Base-by-base conservation (phyloP, 1,140 invertebrate genomes). In the Temnothorax nylanderi region DNA sequence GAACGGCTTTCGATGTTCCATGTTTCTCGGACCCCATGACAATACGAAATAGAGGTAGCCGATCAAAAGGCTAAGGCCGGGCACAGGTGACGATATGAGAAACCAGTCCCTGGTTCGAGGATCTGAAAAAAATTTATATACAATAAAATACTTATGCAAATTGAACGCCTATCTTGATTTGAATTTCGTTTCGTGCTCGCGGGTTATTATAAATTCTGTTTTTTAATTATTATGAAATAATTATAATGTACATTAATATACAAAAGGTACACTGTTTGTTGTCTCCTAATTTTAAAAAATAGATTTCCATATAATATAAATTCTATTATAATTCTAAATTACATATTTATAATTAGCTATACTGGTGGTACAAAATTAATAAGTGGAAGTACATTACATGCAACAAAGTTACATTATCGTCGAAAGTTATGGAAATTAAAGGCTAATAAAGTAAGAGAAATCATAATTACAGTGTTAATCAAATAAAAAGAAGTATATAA, bases 71-170 rank as follows among this genome's bases (percentile, higher is more conserved):
- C 96, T 96, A 4, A 97, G 91, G 0, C 98, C 97, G 0, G 98
- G 98, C 26, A 97, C 94, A 0, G 98, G 98, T 4, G 97, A 97
- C 32, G 96, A 96, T 94, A 99, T 98, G 16, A 99, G 94, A 86
- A 98, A 97, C 98, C 98, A 99, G 88, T 98, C 96, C 89, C 97
- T 97, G 54, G 98, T 98, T 90, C 98, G 96, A 5, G 96, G 96
- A 96, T 98, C 98, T 98, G 94, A 62, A 91, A 92, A 72, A 56
- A 32, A 67, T 34, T 10, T 62, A 13, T 47, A 21, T 8, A 56
- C 3, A 47, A 74, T 32, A 34, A 72, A 81, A 44, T 16, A 41
- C 13, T n/a, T 21, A 13, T 37, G 21, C 0, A 26, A 26, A 26
- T 26, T 0, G 3, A n/a, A 54, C 26, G 37, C 6, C 37, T 49